Evolutionary conservation across 2,888 invertebrate genomes (phyloP).

Genomic region (Anorthoa munda): DNA sequence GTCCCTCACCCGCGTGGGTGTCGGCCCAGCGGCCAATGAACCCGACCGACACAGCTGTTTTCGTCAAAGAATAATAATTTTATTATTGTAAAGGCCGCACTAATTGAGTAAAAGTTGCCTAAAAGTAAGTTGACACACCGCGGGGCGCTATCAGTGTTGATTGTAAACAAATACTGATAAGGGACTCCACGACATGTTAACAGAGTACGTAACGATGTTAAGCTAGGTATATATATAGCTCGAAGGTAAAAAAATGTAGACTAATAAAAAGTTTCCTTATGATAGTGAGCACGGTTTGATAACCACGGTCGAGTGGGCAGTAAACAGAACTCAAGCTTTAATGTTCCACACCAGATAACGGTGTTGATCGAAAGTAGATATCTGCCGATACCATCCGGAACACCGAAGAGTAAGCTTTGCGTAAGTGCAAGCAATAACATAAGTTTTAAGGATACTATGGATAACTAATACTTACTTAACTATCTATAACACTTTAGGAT

Average conservation of each 20-base stretch:
- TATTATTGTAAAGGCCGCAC: conserved; percentile 66
- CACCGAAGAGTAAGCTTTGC: conserved; percentile 1
- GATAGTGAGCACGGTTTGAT: conserved; percentile 36
- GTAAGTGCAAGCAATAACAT: conserved; percentile 1
- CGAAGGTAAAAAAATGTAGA: conserved; percentile 21
- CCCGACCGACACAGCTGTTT: conserved; percentile 80
- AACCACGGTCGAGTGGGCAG: conserved; percentile 28
- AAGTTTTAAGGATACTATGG: not conserved
- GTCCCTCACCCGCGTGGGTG: conserved; percentile 75
- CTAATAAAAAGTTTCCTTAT: conserved; percentile 34
- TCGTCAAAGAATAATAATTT: conserved; percentile 72
- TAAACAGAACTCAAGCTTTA: conserved; percentile 25
- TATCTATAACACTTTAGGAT: not conserved
- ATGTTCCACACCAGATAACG: conserved; percentile 23
- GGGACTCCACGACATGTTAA: conserved; percentile 40
- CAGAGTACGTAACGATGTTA: conserved; percentile 30
- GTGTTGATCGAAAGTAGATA: conserved; percentile 31
- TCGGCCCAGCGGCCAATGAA: conserved; percentile 79
- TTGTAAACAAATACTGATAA: conserved; percentile 55
- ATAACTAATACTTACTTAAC: not conserved
- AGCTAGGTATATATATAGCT: conserved; percentile 21
- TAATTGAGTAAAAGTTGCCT: conserved; percentile 62
- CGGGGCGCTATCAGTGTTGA: conserved; percentile 32
- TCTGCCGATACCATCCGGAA: conserved; percentile 25
- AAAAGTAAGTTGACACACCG: conserved; percentile 49